Evolutionary conservation across 2,888 invertebrate genomes (phyloP), one percentile per base, ranked within the genome.

Genomic region (Apamea crenata): DNA sequence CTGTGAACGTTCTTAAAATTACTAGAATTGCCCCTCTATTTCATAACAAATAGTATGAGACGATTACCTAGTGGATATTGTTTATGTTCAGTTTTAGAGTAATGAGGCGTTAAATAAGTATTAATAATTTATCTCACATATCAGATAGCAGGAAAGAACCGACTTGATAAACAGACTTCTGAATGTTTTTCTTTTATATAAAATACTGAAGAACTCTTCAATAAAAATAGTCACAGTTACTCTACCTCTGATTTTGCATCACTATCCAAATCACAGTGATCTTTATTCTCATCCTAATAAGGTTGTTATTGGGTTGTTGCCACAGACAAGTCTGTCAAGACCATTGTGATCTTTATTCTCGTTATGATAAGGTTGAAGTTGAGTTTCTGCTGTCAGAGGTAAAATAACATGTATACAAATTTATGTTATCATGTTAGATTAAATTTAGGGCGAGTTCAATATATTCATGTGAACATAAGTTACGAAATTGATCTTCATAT

Each of bases 61-160:
- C 25, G 10, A 61, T 29, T 47, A 47, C 10, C 1, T 59, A 67
- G 50, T 66, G 36, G 7, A 50, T 59, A n/a, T 36, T 36, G 67
- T 74, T 61, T 74, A 18, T 36, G 21, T 66, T 61, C 3, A 14
- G 10, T 80, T 80, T 67, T 18, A 47, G 8, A 29, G 7, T 36
- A 72, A 66, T 40, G 36, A 40, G 14, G 25, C 53, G 29, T 56
- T 36, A 18, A 77, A 59, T 32, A 76, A 47, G 21, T 61, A 29
- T 50, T 36, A 1, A 3, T 32, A 53, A 8, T 50, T 18, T 14
- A 63, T 7, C 10, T 25, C 40, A 40, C 40, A 40, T 40, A 40
- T 50, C 32, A 16, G 82, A 82, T 82, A 82, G 2, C 50, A 53
- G 65, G 4, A 69, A 78, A 73, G 29, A 61, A 82, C 32, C 59